phyloP scores from a whole-genome alignment of 2,888 invertebrate species.

The Oscheius onirici region DNA sequence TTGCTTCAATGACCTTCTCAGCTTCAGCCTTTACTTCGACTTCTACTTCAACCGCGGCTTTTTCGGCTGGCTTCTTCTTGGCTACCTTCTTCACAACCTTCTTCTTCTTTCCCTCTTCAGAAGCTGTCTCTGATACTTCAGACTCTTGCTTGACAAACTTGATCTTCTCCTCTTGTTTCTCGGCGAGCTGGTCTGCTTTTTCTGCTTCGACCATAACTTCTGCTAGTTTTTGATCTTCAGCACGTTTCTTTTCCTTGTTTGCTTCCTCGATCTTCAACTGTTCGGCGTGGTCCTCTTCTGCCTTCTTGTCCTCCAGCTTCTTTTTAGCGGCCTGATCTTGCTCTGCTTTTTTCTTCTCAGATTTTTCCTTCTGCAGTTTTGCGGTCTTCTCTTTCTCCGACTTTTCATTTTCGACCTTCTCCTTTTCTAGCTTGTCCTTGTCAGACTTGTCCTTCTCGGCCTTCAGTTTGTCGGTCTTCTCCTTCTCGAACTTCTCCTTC shows the following conservation, averaged over 20 bases:
- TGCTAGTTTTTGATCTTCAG: background rate
- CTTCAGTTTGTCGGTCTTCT: slow-evolving; percentile 18
- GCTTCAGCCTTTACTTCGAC: slow-evolving; percentile 27
- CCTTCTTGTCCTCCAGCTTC: background rate
- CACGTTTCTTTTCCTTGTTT: background rate
- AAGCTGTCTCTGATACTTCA: slow-evolving; percentile 24
- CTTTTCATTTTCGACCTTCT: slow-evolving; percentile 3
- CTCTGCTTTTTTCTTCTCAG: background rate
- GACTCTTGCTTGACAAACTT: slow-evolving; percentile 23
- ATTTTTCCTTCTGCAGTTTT: background rate
- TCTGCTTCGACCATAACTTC: background rate
- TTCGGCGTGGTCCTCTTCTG: background rate
- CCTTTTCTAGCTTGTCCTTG: slow-evolving; percentile 8
- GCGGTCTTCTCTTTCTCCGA: background rate
- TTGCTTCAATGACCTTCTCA: slow-evolving; percentile 33
- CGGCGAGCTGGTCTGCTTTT: slow-evolving; percentile 29
- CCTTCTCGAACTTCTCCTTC: slow-evolving; percentile 13
- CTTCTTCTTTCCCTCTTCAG: slow-evolving; percentile 33
- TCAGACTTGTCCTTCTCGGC: slow-evolving; percentile 24
- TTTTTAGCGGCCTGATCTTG: background rate
- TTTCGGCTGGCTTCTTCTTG: slow-evolving; percentile 1
- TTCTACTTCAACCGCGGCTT: slow-evolving; percentile 22
- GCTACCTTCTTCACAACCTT: slow-evolving; percentile 28
- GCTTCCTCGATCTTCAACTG: background rate
- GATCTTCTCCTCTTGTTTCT: slow-evolving; percentile 25